Conservation (phyloP, 2,113 vertebrate species). For the Echinops telfairi region DNA sequence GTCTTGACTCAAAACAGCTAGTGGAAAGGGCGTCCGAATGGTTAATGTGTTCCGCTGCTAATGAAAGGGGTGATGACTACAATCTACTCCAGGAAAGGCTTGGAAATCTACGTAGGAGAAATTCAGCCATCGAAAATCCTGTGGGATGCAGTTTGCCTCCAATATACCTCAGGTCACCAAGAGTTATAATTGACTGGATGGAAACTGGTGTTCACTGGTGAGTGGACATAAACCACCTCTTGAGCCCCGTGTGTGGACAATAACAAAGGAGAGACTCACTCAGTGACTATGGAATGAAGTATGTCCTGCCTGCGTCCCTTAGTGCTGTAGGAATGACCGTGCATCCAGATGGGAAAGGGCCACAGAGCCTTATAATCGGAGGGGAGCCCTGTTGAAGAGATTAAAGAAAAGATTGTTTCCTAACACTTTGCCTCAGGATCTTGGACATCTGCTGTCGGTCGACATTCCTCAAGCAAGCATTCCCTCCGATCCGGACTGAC, state of each 20-base stretch:
- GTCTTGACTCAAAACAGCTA: conserved; percentile 87
- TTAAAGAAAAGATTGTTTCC: conserved; percentile 82
- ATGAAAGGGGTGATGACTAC: neutral
- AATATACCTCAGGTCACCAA: neutral
- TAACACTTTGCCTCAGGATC: conserved; percentile 83
- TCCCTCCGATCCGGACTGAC: conserved; percentile 56
- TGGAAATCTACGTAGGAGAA: neutral
- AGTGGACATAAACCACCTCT: conserved; percentile 84
- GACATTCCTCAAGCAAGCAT: conserved; percentile 84
- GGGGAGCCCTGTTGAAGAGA: conserved; percentile 75
- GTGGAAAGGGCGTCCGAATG: conserved; percentile 83
- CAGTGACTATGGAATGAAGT: conserved; percentile 73
- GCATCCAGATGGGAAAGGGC: conserved; percentile 70
- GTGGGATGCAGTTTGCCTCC: neutral
- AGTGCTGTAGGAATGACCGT: conserved; percentile 76
- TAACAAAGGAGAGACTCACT: conserved; percentile 79
- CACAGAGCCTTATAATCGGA: conserved; percentile 80
- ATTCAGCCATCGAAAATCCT: neutral
- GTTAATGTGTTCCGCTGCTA: neutral
- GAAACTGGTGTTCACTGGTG: neutral
- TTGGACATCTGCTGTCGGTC: conserved; percentile 77
- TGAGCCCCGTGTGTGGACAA: conserved; percentile 84
- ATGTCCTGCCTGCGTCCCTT: conserved; percentile 72
- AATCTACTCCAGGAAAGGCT: neutral
- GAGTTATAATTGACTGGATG: neutral